Base-by-base conservation (phyloP, 2,888 invertebrate species). In the Mamestra brassicae region DNA sequence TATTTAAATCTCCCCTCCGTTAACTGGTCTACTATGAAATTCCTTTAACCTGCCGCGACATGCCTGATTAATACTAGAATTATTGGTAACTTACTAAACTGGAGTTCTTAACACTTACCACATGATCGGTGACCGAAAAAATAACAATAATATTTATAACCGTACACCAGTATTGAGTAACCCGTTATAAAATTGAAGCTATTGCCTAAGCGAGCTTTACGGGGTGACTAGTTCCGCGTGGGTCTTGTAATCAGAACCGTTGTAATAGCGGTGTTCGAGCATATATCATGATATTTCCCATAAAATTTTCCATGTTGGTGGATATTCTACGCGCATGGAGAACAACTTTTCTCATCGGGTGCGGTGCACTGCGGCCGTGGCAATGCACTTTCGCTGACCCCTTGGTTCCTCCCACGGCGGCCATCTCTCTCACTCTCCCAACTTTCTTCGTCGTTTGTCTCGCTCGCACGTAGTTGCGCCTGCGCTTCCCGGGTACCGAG, bases 321-420 rank as follows among this genome's bases (percentile, higher is more conserved):
- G 92, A 93, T 92, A 93, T 93, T 92, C 91, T 90, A 92, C 88
- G 91, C 90, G 89, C 90, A 86, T 85, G 83, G 85, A 93, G 94
- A 93, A 91, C 92, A 94, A 93, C 94, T 93, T 95, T 95, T 95
- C 95, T 94, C 95, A 95, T 94, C 95, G 95, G 92, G 92, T 93
- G 94, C 94, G 90, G 92, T 91, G 94, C 93, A 93, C 92, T 90
- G 92, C 92, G 92, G 92, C 94, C 95, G 94, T 94, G 96, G 95
- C 96, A 96, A 96, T 96, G 96, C 95, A 96, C 96, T 96, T 96
- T 96, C 96, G 93, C 96, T 96, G 96, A 96, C 96, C 96, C 95
- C 94, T 90, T 93, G 94, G 94, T 94, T 95, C 94, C 95, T 95
- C 94, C 94, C 94, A 95, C 93, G 92, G 89, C 86, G 83, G 80